phyloP scores from a whole-genome alignment of 1,140 invertebrate genomes.

The Ips nitidus region DNA sequence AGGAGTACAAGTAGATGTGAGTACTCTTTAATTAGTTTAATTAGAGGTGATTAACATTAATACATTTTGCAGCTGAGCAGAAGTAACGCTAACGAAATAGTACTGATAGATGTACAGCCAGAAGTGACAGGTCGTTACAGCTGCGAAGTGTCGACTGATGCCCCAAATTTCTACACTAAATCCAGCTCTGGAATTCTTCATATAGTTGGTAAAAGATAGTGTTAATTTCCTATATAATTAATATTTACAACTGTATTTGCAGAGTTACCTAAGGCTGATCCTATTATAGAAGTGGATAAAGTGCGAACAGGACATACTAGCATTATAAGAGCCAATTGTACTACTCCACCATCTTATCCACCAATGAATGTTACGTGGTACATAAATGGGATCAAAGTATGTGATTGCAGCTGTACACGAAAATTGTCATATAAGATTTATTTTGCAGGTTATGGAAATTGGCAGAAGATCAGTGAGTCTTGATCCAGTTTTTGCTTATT shows the following conservation, averaged over 20 bases:
- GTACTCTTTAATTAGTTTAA: slow-evolving; percentile 46
- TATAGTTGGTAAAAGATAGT: slow-evolving; percentile 65
- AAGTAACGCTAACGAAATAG: slow-evolving; percentile 64
- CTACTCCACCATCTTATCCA: slow-evolving; percentile 51
- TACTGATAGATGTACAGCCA: slow-evolving; percentile 66
- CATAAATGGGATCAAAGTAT: slow-evolving; percentile 53
- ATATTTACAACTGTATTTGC: slow-evolving; percentile 17
- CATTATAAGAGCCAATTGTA: slow-evolving; percentile 50
- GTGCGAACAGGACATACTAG: slow-evolving; percentile 44
- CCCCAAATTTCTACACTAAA: slow-evolving; percentile 68
- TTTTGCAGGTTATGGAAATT: slow-evolving; percentile 24
- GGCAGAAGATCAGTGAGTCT: slow-evolving; percentile 14
- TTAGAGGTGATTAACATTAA: neutral
- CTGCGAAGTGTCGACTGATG: slow-evolving; percentile 75
- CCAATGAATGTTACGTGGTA: slow-evolving; percentile 54
- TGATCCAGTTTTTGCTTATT: slow-evolving; percentile 1
- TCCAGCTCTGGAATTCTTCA: slow-evolving; percentile 60
- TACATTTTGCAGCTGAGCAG: slow-evolving; percentile 57
- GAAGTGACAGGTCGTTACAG: slow-evolving; percentile 67
- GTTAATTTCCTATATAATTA: neutral
- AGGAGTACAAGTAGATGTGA: slow-evolving; percentile 69
- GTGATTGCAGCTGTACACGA: too few relatives aligned
- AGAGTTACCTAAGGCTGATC: slow-evolving; percentile 48
- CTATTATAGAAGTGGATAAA: slow-evolving; percentile 48
- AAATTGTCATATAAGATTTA: neutral